Percentiles rank a stretch among this genome's conserved stretches.
Conservation (phyloP, 2,113 vertebrate species). For the Jaculus jaculus region DNA sequence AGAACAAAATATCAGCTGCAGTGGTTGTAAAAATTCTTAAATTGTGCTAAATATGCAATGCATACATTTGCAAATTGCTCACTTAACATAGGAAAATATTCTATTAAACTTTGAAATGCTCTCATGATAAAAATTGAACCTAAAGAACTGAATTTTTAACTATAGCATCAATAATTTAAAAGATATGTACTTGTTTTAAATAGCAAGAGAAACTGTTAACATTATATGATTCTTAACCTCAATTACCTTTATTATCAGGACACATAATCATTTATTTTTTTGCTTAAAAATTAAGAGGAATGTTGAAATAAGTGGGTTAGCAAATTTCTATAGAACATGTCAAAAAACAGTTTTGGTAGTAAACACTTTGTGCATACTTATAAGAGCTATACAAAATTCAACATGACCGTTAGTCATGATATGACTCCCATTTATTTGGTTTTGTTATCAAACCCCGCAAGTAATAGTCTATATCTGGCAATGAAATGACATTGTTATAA, state of each 20-base stretch:
- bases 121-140: background rate
- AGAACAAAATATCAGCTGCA: background rate
- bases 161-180: constrained; percentile 5
- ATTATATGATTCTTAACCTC: background rate
- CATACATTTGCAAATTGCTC: background rate
- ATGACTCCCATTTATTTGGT: background rate
- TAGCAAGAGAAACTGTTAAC: constrained; percentile 32
- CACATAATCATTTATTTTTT: background rate
- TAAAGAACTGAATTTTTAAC: constrained; percentile 36
- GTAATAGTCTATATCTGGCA: background rate
- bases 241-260: background rate
- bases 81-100: background rate
- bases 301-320: background rate
- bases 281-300: background rate
- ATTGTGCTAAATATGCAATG: background rate
- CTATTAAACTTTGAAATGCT: background rate
- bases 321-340: background rate
- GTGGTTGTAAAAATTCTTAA: background rate
- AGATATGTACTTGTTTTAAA: constrained; percentile 1
- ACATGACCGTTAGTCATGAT: background rate
- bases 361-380: background rate
- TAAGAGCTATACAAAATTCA: background rate
- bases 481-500: background rate
- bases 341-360: background rate
- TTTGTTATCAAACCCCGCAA: background rate